A percentile compares a stretch with the other conserved stretches of the same genome.
phyloP scores from a whole-genome alignment of 2,888 invertebrate genomes.

The Tachina grossa region DNA sequence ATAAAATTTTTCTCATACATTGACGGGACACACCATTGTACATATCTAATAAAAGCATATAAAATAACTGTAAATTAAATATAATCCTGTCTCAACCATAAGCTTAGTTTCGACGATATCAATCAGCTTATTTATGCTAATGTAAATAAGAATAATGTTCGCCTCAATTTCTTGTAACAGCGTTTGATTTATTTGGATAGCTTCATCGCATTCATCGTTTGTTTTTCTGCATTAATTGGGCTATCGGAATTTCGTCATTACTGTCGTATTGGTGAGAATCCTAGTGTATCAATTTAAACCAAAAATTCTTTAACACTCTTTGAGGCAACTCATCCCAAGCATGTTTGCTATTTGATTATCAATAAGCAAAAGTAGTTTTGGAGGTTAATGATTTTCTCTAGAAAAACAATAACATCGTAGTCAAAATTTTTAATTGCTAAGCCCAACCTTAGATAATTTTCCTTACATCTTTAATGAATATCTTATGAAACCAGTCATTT shows the following conservation, averaged over 20 bases:
- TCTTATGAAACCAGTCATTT: too few species aligned
- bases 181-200: too few species aligned
- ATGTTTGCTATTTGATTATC: conserved; percentile 25
- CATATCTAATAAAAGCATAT: too few species aligned
- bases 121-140: too few species aligned
- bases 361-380: conserved; percentile 55
- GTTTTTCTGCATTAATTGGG: conserved; percentile 45
- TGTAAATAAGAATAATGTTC: not conserved
- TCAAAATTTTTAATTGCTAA: too few species aligned
- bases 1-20: too few species aligned
- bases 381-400: conserved; percentile 49
- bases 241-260: conserved; percentile 52
- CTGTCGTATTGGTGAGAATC: conserved; percentile 58
- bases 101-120: too few species aligned
- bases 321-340: conserved; percentile 49
- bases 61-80: too few species aligned
- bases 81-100: too few species aligned
- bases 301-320: conserved; percentile 49
- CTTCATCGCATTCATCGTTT: conserved; percentile 54
- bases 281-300: conserved; percentile 54
- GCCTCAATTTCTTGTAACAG: not conserved
- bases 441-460: too few species aligned
- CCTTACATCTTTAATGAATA: too few species aligned
- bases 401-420: conserved; percentile 13
- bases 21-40: too few species aligned